These are phyloP conservation scores for Mustela nigripes DNA, from an alignment of 2,113 vertebrate species.

Conservation along the genomic window DNA sequence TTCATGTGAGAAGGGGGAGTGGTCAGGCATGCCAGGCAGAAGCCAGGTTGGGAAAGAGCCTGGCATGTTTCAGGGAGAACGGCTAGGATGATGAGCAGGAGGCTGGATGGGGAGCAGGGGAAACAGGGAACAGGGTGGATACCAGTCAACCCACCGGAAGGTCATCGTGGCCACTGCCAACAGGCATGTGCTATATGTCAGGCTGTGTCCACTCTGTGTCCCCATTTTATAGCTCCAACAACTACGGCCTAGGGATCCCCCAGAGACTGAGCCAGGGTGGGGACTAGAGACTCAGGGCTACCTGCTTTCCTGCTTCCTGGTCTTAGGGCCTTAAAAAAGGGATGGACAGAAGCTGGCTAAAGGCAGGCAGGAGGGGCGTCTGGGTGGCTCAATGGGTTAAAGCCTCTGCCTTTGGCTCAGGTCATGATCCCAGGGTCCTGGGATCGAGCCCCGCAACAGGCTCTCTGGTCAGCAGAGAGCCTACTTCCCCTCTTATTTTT, in stretches of 20 bases:
- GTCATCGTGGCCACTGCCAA: neutral
- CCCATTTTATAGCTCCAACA: neutral
- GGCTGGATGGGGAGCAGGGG: neutral
- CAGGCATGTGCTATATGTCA: rapidly evolving
- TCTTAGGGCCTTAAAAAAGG: neutral
- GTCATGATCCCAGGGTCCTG: too few species aligned
- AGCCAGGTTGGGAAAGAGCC: neutral
- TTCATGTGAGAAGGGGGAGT: too few species aligned
- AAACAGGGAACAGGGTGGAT: too few species aligned
- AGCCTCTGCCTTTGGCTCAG: too few species aligned
- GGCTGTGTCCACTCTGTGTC: neutral
- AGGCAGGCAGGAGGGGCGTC: too few species aligned
- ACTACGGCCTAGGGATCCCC: neutral
- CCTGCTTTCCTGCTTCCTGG: neutral
- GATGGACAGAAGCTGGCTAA: neutral
- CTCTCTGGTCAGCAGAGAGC: too few species aligned
- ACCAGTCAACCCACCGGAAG: neutral
- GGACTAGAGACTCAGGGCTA: neutral
- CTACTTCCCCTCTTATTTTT: too few species aligned
- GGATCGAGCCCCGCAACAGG: too few species aligned
- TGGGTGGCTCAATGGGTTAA: too few species aligned
- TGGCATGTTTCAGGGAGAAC: neutral
- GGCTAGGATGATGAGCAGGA: neutral
- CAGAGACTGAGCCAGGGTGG: neutral
- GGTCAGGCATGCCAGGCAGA: neutral